phyloP scores from a whole-genome alignment of 2,797 vertebrate species.

The Heliangelus exortis region DNA sequence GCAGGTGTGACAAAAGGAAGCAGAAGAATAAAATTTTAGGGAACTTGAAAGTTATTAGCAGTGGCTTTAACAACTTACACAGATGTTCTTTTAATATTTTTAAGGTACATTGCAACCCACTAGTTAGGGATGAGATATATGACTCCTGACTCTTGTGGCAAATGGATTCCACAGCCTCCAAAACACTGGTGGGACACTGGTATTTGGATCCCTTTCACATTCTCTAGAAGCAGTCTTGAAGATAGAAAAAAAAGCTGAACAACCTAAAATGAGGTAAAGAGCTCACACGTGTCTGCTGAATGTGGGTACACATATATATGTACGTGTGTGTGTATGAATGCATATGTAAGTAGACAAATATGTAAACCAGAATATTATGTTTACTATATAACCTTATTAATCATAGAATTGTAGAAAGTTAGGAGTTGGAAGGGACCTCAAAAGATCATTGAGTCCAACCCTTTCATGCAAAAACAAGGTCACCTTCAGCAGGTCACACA shows the following conservation, averaged over 20 bases:
- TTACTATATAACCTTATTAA: neutral
- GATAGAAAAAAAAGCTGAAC: neutral
- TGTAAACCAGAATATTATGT: neutral
- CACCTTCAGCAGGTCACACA: no score
- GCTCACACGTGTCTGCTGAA: neutral
- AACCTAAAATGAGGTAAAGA: neutral
- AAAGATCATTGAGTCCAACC: no score
- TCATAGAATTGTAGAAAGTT: no score
- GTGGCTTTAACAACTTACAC: neutral
- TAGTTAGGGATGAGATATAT: neutral
- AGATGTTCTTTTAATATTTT: neutral
- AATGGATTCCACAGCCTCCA: neutral
- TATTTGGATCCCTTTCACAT: neutral
- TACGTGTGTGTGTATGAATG: neutral
- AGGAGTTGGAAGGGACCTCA: no score
- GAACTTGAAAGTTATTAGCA: neutral
- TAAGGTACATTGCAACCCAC: neutral
- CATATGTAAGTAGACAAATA: fast-evolving
- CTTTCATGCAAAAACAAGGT: no score
- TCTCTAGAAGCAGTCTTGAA: neutral
- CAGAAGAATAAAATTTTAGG: neutral
- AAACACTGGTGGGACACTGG: neutral
- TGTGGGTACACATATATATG: neutral
- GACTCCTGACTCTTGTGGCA: neutral
- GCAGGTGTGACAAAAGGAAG: neutral